Base-by-base conservation (phyloP, 2,797 vertebrate genomes). In the Cirrhinus mrigala region DNA sequence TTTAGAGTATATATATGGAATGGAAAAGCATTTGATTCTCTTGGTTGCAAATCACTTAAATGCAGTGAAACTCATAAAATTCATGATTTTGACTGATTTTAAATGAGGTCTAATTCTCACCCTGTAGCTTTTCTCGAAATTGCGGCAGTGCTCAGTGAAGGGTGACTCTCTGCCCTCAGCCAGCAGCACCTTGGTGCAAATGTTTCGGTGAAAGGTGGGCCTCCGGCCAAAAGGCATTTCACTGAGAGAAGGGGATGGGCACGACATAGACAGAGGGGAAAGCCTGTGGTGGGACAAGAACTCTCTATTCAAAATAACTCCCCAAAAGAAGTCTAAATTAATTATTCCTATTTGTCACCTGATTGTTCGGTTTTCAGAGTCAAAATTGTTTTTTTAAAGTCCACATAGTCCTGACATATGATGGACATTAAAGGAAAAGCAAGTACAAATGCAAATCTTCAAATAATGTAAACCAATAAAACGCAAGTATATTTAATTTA, bases 111-210 rank as follows among this genome's bases (percentile, higher is more conserved):
- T 37, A 10, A 70, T 79, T 50, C 96, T 94, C 92, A 98, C 97
- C 96, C 91, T 92, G 92, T 97, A 98, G 88, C 92, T 93, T 87
- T 94, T 96, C 93, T 99, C 97, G 0, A 97, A 97, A 90, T 90
- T 96, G 83, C 94, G 95, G 90, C 98, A 98, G 93, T 98, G 97
- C 88, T 97, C 95, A 0, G 94, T 92, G 37, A 99, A 99, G 4
- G 97, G 96, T 0, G 96, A 97, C 27, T 97, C 96, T 0, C 80
- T 90, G 0, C 97, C 96, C 87, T 98, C 96, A 0, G 97, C 97
- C 94, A 98, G 94, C 76, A 99, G 95, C 81, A 97, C 96, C 88
- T 98, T 98, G 84, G 98, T 98, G 95, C 96, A 97, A 92, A 97
- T 96, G 93, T 97, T 96, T 66, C 97, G 95, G 89, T 97, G 97